phyloP scores from a whole-genome alignment of 2,888 invertebrate species.

The Chloroclysta siterata region DNA sequence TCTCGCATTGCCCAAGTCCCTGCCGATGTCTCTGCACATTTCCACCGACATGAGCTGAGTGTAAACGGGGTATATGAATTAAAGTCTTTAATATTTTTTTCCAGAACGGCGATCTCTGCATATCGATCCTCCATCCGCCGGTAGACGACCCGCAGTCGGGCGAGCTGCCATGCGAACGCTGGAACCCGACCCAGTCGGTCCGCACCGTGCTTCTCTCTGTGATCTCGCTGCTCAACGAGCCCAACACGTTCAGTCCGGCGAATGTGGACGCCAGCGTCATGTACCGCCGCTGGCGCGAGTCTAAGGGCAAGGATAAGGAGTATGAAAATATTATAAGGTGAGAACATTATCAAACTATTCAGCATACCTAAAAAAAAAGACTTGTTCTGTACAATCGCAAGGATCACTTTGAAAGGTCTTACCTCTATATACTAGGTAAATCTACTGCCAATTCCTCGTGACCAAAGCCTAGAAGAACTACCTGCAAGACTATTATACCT shows the following conservation, averaged over 20 bases:
- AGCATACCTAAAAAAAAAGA: too few species aligned
- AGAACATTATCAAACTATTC: background rate
- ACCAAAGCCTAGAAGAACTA: too few species aligned
- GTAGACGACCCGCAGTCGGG: conserved; percentile 99
- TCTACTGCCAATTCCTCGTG: too few species aligned
- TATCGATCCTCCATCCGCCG: conserved; percentile 99
- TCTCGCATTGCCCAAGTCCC: too few species aligned
- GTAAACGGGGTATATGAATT: too few species aligned
- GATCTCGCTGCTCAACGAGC: conserved; percentile 99
- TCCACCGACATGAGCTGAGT: too few species aligned
- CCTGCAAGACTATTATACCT: too few species aligned
- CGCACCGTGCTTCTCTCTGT: conserved; percentile 99
- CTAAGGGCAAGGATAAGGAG: conserved; percentile 98
- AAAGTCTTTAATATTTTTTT: too few species aligned
- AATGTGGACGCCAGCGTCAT: conserved; percentile 99
- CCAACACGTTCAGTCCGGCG: conserved; percentile 99
- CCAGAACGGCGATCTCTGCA: conserved; percentile 99
- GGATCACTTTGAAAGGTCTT: too few species aligned
- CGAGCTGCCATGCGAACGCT: conserved; percentile 99
- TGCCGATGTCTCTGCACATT: too few species aligned
- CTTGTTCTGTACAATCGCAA: too few species aligned
- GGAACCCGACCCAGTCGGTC: conserved; percentile 99
- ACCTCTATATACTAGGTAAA: too few species aligned
- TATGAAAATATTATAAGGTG: conserved; percentile 99
- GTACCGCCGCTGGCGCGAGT: conserved; percentile 99